phyloP scores from a whole-genome alignment of 2,113 vertebrate genomes.

The Pteropus alecto region DNA sequence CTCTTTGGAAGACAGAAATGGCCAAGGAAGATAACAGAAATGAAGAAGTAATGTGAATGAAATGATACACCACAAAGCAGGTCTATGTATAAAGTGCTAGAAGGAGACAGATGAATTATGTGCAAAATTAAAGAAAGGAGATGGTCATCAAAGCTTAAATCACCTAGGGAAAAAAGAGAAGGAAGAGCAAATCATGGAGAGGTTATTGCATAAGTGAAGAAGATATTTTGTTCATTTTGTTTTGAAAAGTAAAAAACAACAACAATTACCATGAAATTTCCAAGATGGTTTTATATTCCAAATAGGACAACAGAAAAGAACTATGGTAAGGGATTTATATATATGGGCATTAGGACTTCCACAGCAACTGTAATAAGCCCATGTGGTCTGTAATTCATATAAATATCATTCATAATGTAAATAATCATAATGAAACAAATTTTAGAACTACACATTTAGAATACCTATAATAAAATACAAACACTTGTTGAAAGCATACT shows the following conservation, averaged over 20 bases:
- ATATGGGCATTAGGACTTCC: accelerated
- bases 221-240: background rate
- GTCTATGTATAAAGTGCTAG: background rate
- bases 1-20: background rate
- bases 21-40: background rate
- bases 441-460: background rate
- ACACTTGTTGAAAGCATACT: background rate
- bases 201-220: background rate
- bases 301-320: background rate
- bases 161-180: background rate
- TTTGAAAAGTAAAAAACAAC: background rate
- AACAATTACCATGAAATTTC: background rate
- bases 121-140: background rate
- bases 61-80: background rate
- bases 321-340: background rate
- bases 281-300: background rate
- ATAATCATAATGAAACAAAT: background rate
- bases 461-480: background rate
- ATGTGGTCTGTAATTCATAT: background rate
- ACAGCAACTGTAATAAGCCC: background rate
- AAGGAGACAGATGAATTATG: background rate
- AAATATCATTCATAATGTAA: background rate
- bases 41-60: background rate
- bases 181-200: background rate
- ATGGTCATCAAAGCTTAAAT: background rate